Evolutionary conservation across 2,797 vertebrate species (phyloP).

Genomic region (Eremophila alpestris): DNA sequence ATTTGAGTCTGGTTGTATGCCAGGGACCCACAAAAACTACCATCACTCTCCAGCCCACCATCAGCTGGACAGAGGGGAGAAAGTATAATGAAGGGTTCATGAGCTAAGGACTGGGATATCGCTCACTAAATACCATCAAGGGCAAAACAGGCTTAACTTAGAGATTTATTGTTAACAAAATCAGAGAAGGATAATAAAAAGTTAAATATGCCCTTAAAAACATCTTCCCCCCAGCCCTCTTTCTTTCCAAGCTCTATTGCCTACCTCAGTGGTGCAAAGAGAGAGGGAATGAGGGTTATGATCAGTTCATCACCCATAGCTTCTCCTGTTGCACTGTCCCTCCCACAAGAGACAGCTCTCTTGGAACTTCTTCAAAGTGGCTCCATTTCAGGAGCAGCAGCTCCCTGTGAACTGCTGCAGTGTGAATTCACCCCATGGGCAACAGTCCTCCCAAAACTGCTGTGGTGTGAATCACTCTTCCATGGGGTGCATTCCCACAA

Average conservation of each 20-base stretch:
- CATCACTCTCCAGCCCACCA: background rate
- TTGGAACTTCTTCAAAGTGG: background rate
- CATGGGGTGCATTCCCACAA: background rate
- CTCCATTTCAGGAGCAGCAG: background rate
- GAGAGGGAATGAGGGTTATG: background rate
- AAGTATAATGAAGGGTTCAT: background rate
- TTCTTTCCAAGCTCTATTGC: background rate
- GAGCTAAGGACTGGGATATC: background rate
- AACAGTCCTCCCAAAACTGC: background rate
- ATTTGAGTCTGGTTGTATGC: background rate
- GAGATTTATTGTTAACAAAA: background rate
- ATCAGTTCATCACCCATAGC: background rate
- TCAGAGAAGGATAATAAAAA: background rate
- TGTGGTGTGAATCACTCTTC: rapidly evolving
- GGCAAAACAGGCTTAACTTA: background rate
- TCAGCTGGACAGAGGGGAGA: background rate
- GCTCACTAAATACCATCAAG: background rate
- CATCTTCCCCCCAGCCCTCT: rapidly evolving
- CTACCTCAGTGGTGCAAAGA: background rate
- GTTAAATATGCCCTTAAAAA: background rate
- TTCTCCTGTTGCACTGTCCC: rapidly evolving
- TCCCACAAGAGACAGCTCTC: background rate
- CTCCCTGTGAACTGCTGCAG: background rate
- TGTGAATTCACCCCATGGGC: background rate
- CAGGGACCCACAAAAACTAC: background rate